Base-by-base conservation (phyloP, 2,797 vertebrate species). In the Yasuhikotakia modesta region DNA sequence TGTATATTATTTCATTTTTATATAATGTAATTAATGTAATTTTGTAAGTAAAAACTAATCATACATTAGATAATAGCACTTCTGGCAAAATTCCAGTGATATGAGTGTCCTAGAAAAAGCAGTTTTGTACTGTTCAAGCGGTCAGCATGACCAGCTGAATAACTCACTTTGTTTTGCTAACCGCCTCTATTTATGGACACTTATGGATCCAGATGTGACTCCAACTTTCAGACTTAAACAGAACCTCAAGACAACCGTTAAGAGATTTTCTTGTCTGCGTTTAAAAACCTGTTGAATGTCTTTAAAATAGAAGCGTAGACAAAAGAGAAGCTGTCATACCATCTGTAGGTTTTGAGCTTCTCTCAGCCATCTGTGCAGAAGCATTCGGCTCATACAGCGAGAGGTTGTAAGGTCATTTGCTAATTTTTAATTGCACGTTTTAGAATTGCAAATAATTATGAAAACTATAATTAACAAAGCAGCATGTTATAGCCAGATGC, bases 401-500 rank as follows among this genome's bases (percentile, higher is more conserved):
- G 4, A 77, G 14, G 30, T 50, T 52, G 27, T 24, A 35, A 35
- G 39, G 66, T 77, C 45, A 77, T 50, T 77, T 76, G 32, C 53
- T 69, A 12, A 55, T 30, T 67, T 43, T 61, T 46, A 64, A 64
- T 58, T 19, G 27, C 75, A 48, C 13, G 16, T 22, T 76, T 17
- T 30, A 61, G n/a, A 45, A 32, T 64, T 53, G 16, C 55, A 80
- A 60, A 70, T 73, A 70, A 79, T 46, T 63, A 53, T 5, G 8
- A 79, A 76, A 32, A 17, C 58, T 66, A 66, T 75, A 67, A 79
- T 80, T 76, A 76, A 58, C 80, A 77, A 55, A 78, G 53, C 65
- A 64, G 72, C 82, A 12, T 65, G 53, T 77, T 70, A 32, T 27
- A 73, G 61, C 32, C 60, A 73, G 76, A 81, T 79, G 81, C 75